These are phyloP conservation scores for Epistrophe eligans DNA, from an alignment of 2,888 invertebrate species.

Conservation along the genomic window DNA sequence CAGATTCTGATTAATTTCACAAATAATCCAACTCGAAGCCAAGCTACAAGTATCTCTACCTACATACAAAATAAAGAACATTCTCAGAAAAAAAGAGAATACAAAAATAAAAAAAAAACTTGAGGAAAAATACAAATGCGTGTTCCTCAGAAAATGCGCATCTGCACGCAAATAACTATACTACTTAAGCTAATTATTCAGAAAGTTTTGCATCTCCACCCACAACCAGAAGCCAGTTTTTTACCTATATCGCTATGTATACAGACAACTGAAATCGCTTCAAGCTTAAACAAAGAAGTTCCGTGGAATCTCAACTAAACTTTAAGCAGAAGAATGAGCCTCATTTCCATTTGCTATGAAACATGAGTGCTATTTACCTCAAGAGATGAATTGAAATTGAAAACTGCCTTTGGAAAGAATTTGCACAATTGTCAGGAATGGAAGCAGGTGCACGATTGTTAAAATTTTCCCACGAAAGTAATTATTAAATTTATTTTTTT, in stretches of 20 bases:
- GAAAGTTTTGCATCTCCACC: conserved; percentile 12
- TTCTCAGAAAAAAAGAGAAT: neutral
- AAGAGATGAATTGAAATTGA: conserved; percentile 28
- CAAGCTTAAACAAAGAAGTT: conserved; percentile 19
- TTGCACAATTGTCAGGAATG: conserved; percentile 1
- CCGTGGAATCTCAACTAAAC: neutral
- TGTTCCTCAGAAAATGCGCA: conserved; percentile 5
- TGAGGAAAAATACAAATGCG: neutral
- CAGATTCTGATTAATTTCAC: conserved; percentile 14
- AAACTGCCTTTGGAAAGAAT: conserved; percentile 15
- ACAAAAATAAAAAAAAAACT: conserved; percentile 4
- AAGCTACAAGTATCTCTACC: neutral
- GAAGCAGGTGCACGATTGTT: conserved; percentile 45
- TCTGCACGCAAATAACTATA: conserved; percentile 35
- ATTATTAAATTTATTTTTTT: neutral
- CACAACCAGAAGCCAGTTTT: neutral
- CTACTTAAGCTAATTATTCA: conserved; percentile 53
- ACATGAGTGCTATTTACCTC: conserved; percentile 4
- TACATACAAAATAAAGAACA: neutral
- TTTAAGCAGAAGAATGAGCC: neutral
- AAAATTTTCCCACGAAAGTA: conserved; percentile 40
- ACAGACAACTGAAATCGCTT: neutral
- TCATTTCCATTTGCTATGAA: conserved; percentile 24
- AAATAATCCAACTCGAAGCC: neutral
- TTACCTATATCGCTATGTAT: neutral